phyloP scores from a whole-genome alignment of 1,140 invertebrate species.

The Hestina assimilis region DNA sequence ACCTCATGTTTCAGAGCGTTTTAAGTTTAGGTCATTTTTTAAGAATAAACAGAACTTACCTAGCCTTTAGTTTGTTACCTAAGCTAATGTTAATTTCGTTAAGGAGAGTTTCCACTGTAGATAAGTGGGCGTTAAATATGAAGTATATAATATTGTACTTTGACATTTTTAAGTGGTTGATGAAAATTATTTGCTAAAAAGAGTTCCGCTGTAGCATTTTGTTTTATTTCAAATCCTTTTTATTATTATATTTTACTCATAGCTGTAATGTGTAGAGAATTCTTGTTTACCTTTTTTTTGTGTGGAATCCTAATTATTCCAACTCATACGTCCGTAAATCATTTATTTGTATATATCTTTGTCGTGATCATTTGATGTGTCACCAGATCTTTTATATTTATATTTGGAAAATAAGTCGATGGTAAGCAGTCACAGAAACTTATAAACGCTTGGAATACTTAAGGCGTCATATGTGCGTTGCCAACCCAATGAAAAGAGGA shows the following conservation, averaged over 20 bases:
- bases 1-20: neutral
- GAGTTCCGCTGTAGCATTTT: neutral
- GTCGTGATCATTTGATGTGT: too few species aligned
- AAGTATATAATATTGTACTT: neutral
- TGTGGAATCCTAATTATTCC: too few species aligned
- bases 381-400: too few species aligned
- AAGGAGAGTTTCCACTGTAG: neutral
- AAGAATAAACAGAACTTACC: neutral
- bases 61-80: constrained; percentile 12
- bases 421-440: too few species aligned
- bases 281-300: too few species aligned
- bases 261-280: too few species aligned
- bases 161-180: constrained; percentile 2
- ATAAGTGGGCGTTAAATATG: neutral
- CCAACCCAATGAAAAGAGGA: too few species aligned
- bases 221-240: neutral
- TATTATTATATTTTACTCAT: neutral
- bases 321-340: too few species aligned
- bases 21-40: neutral
- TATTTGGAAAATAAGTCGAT: too few species aligned
- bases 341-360: too few species aligned
- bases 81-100: constrained; percentile 15
- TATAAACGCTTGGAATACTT: too few species aligned
- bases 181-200: neutral
- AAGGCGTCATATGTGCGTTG: too few species aligned